These are phyloP conservation scores for Neoarius graeffei DNA, from an alignment of 2,113 vertebrate species.

Conservation along the genomic window DNA sequence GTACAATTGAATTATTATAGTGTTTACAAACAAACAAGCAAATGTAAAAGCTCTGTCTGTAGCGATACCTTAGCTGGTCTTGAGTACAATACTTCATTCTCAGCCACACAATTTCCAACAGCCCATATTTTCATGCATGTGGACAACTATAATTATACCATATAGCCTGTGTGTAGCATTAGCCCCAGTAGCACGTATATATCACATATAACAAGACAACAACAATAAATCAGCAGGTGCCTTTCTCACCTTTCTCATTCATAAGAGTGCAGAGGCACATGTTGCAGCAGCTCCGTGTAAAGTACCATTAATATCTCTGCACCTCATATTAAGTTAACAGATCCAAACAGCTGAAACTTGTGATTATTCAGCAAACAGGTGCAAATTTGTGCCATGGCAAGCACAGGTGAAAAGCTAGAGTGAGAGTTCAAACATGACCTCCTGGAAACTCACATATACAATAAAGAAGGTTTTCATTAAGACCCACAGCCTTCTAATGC, in stretches of 20 bases:
- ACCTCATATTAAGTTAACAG: slow-evolving; percentile 20
- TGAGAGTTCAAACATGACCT: slow-evolving; percentile 33
- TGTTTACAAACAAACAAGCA: background rate
- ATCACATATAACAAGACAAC: background rate
- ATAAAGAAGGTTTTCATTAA: background rate
- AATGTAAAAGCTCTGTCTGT: background rate
- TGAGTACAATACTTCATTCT: background rate
- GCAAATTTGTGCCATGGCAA: slow-evolving; percentile 24
- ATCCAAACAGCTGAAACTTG: slow-evolving; percentile 40
- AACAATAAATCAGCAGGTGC: background rate
- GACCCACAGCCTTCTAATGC: slow-evolving; percentile 8
- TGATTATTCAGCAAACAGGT: slow-evolving; percentile 39
- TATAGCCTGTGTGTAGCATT: background rate
- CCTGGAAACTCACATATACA: slow-evolving; percentile 31
- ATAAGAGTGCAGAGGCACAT: slow-evolving; percentile 8
- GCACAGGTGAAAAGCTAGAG: slow-evolving; percentile 33
- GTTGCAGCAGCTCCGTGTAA: slow-evolving; percentile 15
- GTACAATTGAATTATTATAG: background rate
- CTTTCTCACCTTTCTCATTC: background rate
- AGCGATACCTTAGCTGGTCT: background rate
- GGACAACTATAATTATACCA: background rate
- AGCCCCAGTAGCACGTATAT: background rate
- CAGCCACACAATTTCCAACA: background rate
- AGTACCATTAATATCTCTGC: slow-evolving; percentile 25
- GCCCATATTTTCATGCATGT: background rate